Conservation (phyloP, 1,140 invertebrate genomes). For the Procambarus clarkii region DNA sequence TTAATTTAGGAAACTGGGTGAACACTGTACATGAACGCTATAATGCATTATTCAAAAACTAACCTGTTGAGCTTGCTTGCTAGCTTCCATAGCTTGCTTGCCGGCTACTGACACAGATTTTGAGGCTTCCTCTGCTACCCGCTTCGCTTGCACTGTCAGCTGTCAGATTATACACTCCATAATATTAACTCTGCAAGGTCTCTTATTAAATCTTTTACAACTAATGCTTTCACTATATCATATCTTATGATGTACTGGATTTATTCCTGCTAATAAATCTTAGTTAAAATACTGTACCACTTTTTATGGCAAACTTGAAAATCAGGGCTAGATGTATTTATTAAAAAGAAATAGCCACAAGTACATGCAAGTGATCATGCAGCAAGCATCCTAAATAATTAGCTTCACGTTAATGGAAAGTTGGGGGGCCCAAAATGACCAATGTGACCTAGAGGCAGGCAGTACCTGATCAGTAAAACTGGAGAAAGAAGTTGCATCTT, state of each 20-base stretch:
- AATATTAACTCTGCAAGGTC: not conserved
- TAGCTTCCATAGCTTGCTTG: constrained; percentile 89
- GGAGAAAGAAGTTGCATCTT: constrained; percentile 57
- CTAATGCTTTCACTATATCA: not conserved
- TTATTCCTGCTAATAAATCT: not conserved
- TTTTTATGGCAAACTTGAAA: not conserved
- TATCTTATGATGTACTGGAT: not conserved
- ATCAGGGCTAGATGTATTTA: not conserved
- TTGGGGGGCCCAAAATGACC: constrained; percentile 20
- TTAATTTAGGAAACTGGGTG: too few species aligned
- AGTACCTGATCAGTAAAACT: constrained; percentile 66
- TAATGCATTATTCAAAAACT: not conserved
- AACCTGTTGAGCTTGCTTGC: constrained; percentile 86
- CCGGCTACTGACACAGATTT: constrained; percentile 88
- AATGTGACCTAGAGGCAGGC: constrained; percentile 26
- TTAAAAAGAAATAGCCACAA: not conserved
- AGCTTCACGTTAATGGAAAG: not conserved
- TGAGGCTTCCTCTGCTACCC: constrained; percentile 89
- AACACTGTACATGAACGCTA: too few species aligned
- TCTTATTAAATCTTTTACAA: not conserved
- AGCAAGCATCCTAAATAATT: constrained; percentile 19
- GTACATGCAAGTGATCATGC: constrained; percentile 26
- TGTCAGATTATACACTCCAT: constrained; percentile 75
- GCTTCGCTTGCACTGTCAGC: constrained; percentile 91
- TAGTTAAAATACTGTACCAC: not conserved